Evolutionary conservation across 1,140 invertebrate genomes (phyloP), one percentile per base, ranked within the genome.

Genomic region (Pseudomyrmex cubaensis): DNA sequence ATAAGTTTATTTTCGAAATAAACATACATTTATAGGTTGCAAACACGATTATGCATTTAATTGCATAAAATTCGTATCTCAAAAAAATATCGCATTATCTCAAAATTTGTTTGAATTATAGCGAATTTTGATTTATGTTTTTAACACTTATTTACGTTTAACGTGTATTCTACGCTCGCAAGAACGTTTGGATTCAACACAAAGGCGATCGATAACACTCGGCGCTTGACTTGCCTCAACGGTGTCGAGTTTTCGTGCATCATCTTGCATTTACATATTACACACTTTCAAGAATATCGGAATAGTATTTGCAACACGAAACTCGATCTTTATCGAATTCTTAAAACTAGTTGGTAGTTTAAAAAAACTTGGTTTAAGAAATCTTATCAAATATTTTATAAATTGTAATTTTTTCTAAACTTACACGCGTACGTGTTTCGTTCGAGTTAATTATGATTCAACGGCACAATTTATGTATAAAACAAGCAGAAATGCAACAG

Each of bases 51-150:
- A 3, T 1, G 25, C 59, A 80, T 80, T 72, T 44, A 70, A 25
- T 54, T 64, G 57, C 48, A 70, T 70, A n/a, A 70, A 80, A 80
- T n/a, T 80, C n/a, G 17, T 50, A 64, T 48, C 46, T 50, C 20
- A 46, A 35, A 46, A 70, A 72, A 46, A 72, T 5, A 7, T 80
- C 20, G 56, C 57, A 80, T 59, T 80, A 50, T 54, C 35, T 35
- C 20, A 48, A 12, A 80, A 80, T 70, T 80, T 59, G 20, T 22
- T 35, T n/a, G 22, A 80, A 59, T 80, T 70, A 59, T 59, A 72
- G 7, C 17, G 20, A 44, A 12, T 22, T 59, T 70, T 35, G 35
- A 35, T 35, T 35, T 35, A 35, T 35, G 0, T 35, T 35, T 35
- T 35, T 35, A 35, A 35, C 35, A 5, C 0, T 35, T 35, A 35